Percentiles rank a stretch among this genome's conserved stretches.
These are phyloP conservation scores for Polyommatus iphigenia DNA, from an alignment of 2,888 invertebrate species.

Conservation along the genomic window DNA sequence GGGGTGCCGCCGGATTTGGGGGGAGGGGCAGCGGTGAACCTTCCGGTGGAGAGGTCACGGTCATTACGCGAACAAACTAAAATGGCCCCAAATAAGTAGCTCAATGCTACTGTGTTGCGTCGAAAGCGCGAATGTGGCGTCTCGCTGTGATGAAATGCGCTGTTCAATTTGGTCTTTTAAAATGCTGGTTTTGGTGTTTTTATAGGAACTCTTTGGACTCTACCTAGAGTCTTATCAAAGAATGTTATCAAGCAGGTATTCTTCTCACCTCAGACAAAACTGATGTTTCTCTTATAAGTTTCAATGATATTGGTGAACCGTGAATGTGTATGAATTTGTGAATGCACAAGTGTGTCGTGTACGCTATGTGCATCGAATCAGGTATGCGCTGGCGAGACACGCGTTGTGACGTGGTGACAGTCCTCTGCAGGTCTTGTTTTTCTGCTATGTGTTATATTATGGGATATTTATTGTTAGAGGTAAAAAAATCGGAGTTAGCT, in stretches of 20 bases:
- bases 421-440: slow-evolving; percentile 56
- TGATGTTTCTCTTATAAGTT: slow-evolving; percentile 33
- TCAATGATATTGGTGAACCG: slow-evolving; percentile 25
- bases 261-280: slow-evolving; percentile 36
- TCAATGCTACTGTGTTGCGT: slow-evolving; percentile 61
- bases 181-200: background rate
- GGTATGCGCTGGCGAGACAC: slow-evolving; percentile 69
- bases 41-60: slow-evolving; percentile 75
- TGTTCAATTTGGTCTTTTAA: background rate
- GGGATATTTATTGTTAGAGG: background rate
- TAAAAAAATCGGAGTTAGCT: background rate
- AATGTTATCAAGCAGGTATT: slow-evolving; percentile 19
- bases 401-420: slow-evolving; percentile 50
- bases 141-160: background rate
- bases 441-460: background rate
- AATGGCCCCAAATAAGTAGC: slow-evolving; percentile 40
- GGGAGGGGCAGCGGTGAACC: slow-evolving; percentile 57
- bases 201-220: background rate
- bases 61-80: slow-evolving; percentile 52
- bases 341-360: slow-evolving; percentile 33
- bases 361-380: slow-evolving; percentile 59
- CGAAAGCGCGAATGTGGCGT: slow-evolving; percentile 46
- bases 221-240: background rate
- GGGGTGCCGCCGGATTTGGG: slow-evolving; percentile 58
- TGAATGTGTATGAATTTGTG: slow-evolving; percentile 32